Evolutionary conservation across 2,888 invertebrate species (phyloP).

Genomic region (Thysanoteuthis rhombus): DNA sequence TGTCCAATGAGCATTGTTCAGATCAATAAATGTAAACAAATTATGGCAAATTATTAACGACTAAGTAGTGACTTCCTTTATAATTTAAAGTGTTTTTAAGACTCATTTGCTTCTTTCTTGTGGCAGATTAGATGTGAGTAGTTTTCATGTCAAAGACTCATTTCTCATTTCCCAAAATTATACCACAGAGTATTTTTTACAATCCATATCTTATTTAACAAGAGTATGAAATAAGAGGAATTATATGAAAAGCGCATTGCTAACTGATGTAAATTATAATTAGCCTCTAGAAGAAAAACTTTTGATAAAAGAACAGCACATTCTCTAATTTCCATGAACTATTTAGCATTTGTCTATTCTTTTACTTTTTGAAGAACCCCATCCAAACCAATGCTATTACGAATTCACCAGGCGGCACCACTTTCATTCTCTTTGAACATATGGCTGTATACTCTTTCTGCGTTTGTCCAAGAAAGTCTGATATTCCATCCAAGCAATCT

Average conservation of each 20-base stretch:
- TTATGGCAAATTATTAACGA: too few species aligned
- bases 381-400: not conserved
- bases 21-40: too few species aligned
- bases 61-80: too few species aligned
- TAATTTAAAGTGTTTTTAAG: too few species aligned
- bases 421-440: not conserved
- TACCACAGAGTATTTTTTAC: too few species aligned
- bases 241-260: not conserved
- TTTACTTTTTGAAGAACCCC: not conserved
- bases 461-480: not conserved
- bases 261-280: not conserved
- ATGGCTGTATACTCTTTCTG: not conserved
- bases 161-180: too few species aligned
- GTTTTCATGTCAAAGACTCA: too few species aligned
- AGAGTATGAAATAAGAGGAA: not conserved
- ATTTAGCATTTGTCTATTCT: not conserved
- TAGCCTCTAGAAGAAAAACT: not conserved
- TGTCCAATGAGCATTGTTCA: too few species aligned
- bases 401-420: not conserved
- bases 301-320: not conserved
- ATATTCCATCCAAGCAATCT: not conserved
- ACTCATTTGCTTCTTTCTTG: too few species aligned
- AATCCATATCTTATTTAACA: too few species aligned
- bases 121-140: too few species aligned
- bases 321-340: not conserved